Conservation (phyloP, 2,888 invertebrate genomes). For the Sphaeridia pumilis region DNA sequence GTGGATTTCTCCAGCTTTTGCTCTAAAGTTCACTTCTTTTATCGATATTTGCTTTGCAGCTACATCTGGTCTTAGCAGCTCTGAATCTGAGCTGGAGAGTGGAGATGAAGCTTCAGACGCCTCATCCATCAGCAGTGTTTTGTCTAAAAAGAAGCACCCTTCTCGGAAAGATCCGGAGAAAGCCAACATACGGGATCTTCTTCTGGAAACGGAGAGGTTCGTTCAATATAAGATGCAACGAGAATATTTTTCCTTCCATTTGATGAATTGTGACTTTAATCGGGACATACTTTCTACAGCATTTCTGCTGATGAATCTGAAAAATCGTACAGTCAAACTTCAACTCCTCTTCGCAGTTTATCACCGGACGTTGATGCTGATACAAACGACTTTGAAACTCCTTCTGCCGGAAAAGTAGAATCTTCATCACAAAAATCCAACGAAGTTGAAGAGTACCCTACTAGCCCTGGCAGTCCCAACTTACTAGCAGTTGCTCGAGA, state of each 20-base stretch:
- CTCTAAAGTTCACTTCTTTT: background rate
- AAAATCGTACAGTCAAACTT: conserved; percentile 11
- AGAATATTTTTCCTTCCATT: background rate
- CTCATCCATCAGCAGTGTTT: conserved; percentile 7
- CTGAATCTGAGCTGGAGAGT: conserved; percentile 4
- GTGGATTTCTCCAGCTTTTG: background rate
- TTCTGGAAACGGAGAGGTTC: conserved; percentile 14
- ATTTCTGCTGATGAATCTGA: conserved; percentile 15
- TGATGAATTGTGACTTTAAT: too few species aligned
- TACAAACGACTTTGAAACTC: background rate
- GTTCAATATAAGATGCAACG: background rate
- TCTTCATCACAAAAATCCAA: background rate
- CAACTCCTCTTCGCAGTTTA: conserved; percentile 6
- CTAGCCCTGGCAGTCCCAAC: background rate
- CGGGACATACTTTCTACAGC: conserved; percentile 5
- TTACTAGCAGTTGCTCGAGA: background rate
- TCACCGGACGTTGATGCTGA: conserved; percentile 5
- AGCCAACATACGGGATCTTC: conserved; percentile 7
- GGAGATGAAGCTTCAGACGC: conserved; percentile 4
- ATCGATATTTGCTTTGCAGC: conserved; percentile 5
- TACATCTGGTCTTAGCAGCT: conserved; percentile 11
- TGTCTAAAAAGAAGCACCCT: conserved; percentile 7
- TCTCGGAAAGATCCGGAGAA: background rate
- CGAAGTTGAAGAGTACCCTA: background rate
- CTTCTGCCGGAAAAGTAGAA: background rate